phyloP scores from a whole-genome alignment of 2,888 invertebrate species.

The Tetheella fluctuosa region DNA sequence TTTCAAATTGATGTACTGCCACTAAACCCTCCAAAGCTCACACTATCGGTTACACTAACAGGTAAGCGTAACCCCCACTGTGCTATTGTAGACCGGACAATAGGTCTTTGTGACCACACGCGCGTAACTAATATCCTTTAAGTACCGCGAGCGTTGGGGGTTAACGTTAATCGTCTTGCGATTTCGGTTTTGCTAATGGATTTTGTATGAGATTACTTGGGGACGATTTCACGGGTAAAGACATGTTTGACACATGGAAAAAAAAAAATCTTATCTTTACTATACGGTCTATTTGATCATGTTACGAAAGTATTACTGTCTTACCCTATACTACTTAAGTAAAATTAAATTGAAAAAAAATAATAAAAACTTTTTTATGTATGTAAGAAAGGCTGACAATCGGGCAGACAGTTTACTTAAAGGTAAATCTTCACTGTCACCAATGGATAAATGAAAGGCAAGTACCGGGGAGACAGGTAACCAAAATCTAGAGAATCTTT shows the following conservation, averaged over 20 bases:
- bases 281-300: not conserved
- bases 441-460: no score
- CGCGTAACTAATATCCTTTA: constrained; percentile 72
- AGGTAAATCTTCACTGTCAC: no score
- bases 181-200: constrained; percentile 60
- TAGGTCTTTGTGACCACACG: constrained; percentile 65
- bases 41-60: constrained; percentile 46
- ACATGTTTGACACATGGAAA: not conserved
- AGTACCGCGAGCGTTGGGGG: constrained; percentile 56
- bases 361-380: no score
- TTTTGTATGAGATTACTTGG: constrained; percentile 32
- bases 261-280: not conserved
- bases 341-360: no score
- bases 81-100: constrained; percentile 47
- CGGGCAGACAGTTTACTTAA: no score
- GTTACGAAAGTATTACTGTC: not conserved
- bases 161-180: constrained; percentile 58
- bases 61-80: constrained; percentile 46
- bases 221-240: constrained; percentile 24
- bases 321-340: no score
- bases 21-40: constrained; percentile 26
- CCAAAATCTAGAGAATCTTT: no score
- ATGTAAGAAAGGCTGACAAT: no score
- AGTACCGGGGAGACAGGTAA: no score
- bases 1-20: not conserved